A percentile compares a stretch with the other conserved stretches of the same genome.
These are phyloP conservation scores for Lucinisca nassula DNA, from an alignment of 2,888 invertebrate genomes.

Conservation along the genomic window DNA sequence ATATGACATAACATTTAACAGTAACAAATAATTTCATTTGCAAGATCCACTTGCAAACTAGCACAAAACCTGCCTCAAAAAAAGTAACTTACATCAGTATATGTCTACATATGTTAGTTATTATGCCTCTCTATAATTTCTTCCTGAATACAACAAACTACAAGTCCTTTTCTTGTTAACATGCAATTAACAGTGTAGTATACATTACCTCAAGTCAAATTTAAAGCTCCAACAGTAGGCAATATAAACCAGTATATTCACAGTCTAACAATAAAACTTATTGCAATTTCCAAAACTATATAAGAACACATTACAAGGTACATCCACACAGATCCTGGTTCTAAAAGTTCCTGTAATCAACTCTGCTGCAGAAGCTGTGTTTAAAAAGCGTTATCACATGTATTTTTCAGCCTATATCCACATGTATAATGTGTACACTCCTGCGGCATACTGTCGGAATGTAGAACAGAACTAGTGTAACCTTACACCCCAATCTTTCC, in stretches of 20 bases:
- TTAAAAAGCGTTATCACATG: background rate
- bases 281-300: background rate
- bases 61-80: no score
- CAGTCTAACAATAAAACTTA: background rate
- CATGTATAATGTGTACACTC: background rate
- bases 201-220: background rate
- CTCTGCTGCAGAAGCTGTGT: background rate
- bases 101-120: no score
- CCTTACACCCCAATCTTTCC: slow-evolving; percentile 8
- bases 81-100: no score
- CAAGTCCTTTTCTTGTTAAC: background rate
- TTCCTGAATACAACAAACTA: background rate
- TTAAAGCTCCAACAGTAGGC: background rate
- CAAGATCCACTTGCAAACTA: no score
- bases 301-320: background rate
- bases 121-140: no score
- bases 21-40: no score
- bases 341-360: background rate
- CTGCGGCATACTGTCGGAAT: background rate
- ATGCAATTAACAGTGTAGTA: background rate
- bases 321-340: background rate
- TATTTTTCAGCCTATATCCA: slow-evolving; percentile 4
- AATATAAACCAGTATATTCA: background rate
- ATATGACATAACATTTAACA: no score
- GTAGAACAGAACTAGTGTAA: background rate